Evolutionary conservation across 1,140 invertebrate genomes (phyloP), one percentile per base, ranked within the genome.

Genomic region (Periplaneta americana): DNA sequence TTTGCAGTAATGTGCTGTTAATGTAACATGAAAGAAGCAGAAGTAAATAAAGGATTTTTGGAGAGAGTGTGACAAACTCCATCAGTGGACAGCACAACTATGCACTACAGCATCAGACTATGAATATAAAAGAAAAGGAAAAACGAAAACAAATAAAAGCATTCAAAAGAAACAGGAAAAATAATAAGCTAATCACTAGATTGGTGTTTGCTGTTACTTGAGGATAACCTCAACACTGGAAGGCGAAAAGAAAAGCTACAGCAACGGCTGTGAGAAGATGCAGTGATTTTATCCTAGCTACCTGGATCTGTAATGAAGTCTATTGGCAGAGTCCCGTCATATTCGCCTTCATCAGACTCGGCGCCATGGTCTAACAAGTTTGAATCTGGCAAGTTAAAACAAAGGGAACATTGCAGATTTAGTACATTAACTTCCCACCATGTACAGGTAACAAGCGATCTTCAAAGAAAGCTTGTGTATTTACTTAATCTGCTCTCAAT

Each of bases 41-140:
- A n/a, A n/a, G n/a, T n/a, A n/a, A n/a, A n/a, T n/a, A n/a, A n/a
- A n/a, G n/a, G n/a, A n/a, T n/a, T n/a, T n/a, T n/a, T n/a, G n/a
- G n/a, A n/a, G n/a, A n/a, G n/a, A n/a, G n/a, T n/a, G n/a, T n/a
- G n/a, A n/a, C n/a, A n/a, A n/a, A n/a, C n/a, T n/a, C n/a, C n/a
- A n/a, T n/a, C n/a, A 22, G 31, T 81, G 80, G 4, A 32, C 15
- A 76, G n/a, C 34, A 81, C 74, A 39, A n/a, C 79, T 80, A 28
- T 31, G n/a, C 33, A 78, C 6, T 10, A 75, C 8, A 28, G 8
- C n/a, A 75, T 9, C n/a, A 8, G 8, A 9, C 74, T 22, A 75
- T 8, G n/a, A 33, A 28, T 22, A 75, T 11, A 11, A 75, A 8
- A 33, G 74, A 22, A 8, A 8, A 33, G 74, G 32, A 8, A 4